Evolutionary conservation across 1,140 invertebrate species (phyloP).

Genomic region (Bombus polaris): DNA sequence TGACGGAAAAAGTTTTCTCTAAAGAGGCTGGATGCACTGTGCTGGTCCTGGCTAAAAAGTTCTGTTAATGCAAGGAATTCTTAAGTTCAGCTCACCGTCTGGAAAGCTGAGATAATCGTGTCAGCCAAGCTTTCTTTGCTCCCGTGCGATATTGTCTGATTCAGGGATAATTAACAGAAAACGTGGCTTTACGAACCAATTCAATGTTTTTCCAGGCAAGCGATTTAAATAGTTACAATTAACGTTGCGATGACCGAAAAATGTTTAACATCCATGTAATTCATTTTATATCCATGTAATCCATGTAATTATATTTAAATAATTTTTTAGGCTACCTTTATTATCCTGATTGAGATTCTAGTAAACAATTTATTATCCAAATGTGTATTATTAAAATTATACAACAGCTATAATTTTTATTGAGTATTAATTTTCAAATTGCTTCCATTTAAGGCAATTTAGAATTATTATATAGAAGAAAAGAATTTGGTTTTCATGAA

Average conservation of each 20-base stretch:
- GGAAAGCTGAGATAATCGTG: slow-evolving; percentile 18
- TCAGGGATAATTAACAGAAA: slow-evolving; percentile 15
- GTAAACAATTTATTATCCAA: too few species aligned
- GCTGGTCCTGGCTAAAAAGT: slow-evolving; percentile 19
- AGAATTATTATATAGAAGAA: too few species aligned
- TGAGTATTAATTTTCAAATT: neutral
- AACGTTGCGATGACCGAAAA: neutral
- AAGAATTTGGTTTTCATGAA: neutral
- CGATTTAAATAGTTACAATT: neutral
- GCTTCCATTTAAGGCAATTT: too few species aligned
- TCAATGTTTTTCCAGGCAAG: too few species aligned
- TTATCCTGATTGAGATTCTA: too few species aligned
- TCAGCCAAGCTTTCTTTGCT: neutral
- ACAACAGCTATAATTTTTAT: neutral
- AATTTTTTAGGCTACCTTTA: too few species aligned
- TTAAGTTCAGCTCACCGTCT: slow-evolving; percentile 17
- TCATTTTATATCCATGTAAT: too few species aligned
- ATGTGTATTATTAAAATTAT: neutral
- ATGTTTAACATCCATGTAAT: neutral
- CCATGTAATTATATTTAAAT: too few species aligned
- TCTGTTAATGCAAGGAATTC: slow-evolving; percentile 42
- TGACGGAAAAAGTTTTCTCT: slow-evolving; percentile 20
- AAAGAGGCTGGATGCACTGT: neutral
- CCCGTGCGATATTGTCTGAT: slow-evolving; percentile 12
- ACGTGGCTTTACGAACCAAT: neutral